These are phyloP conservation scores for Camponotus floridanus DNA, from an alignment of 1,140 invertebrate genomes.

Conservation along the genomic window DNA sequence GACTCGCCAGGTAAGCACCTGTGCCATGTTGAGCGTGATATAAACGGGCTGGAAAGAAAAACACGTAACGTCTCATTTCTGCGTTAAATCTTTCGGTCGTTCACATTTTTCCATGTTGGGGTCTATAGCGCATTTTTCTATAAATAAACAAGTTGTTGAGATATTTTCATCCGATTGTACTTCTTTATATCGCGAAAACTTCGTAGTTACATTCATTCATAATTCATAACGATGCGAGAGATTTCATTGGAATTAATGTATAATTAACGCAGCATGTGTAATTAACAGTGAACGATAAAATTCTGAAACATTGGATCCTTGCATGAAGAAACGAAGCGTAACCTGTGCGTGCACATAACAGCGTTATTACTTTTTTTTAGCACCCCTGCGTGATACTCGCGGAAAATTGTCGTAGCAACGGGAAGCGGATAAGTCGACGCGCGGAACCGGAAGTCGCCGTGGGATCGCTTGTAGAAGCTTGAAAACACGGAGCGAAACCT, in stretches of 20 bases:
- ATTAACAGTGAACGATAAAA: conserved; percentile 25
- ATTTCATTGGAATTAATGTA: conserved; percentile 30
- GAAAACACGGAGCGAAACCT: conserved; percentile 62
- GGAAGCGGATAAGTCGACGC: conserved; percentile 56
- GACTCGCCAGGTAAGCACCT: conserved; percentile 70
- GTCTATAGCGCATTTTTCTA: too few relatives aligned
- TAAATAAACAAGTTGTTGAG: conserved; percentile 31
- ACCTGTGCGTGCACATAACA: conserved; percentile 44
- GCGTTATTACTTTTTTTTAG: conserved; percentile 30
- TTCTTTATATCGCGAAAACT: conserved; percentile 24
- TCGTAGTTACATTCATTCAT: conserved; percentile 29
- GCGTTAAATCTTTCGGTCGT: background rate
- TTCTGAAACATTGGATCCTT: background rate
- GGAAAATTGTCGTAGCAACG: conserved; percentile 68
- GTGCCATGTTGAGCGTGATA: conserved; percentile 61
- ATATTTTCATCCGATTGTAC: conserved; percentile 36
- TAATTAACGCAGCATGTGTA: conserved; percentile 45
- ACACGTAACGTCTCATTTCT: conserved; percentile 50
- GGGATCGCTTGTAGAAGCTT: conserved; percentile 63
- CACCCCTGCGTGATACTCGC: background rate
- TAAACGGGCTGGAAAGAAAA: conserved; percentile 61
- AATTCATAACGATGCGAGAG: conserved; percentile 51
- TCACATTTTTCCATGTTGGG: conserved; percentile 3
- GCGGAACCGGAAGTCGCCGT: conserved; percentile 71
- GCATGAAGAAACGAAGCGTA: conserved; percentile 36